Base-by-base conservation (phyloP, 2,888 invertebrate species). In the Oeneis ivallda region DNA sequence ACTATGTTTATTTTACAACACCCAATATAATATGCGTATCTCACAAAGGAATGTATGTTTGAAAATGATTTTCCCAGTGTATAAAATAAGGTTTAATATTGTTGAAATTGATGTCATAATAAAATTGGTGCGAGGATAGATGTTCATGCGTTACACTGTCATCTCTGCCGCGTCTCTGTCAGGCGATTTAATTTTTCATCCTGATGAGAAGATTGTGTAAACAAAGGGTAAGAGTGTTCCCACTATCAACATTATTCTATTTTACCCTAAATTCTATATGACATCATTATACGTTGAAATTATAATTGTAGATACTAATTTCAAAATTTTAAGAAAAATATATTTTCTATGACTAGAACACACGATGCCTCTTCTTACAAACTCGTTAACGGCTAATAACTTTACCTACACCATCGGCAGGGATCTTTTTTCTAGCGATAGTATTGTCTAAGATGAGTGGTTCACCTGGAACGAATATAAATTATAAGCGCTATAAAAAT, bases 111-210 rank as follows among this genome's bases (percentile, higher is more conserved):
- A 9, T 39, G 34, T 15, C 8, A 63, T 64, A 69, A 41, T 50
- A 67, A 67, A 49, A 52, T 61, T 71, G 65, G 79, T 75, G 47
- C 52, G 69, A 70, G 64, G 71, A 68, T 76, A 78, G 82, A 83
- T 85, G 83, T 81, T 84, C 80, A 79, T 79, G 79, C 79, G 80
- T 79, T 80, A 80, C 77, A 79, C 80, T 88, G 88, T 87, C 89
- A 86, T 87, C 86, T 87, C 78, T 77, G 75, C 73, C 76, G 71
- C 75, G 74, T 72, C 74, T 75, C 74, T 79, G 85, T 83, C 85
- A 82, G 82, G 79, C 77, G 81, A 86, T 85, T 85, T 84, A 85
- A 90, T 90, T 89, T 88, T 87, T 90, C 89, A 87, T 85, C 73
- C 78, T 82, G 83, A 82, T 75, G 81, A 75, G 62, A 78, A 75